phyloP scores from a whole-genome alignment of 2,888 invertebrate genomes.

The Lissocephala sabroskyi region DNA sequence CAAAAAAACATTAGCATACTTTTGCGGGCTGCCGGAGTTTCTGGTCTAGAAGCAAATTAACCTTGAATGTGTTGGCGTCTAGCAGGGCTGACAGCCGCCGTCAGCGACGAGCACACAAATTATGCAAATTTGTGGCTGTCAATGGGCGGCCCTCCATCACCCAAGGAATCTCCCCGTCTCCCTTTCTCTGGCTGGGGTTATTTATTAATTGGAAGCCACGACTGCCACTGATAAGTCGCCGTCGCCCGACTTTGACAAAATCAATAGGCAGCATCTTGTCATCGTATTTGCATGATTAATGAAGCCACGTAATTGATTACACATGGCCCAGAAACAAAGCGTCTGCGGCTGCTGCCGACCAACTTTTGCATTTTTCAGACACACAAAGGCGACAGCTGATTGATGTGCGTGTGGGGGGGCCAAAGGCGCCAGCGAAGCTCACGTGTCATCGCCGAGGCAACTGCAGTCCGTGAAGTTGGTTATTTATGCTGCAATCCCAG shows the following conservation, averaged over 20 bases:
- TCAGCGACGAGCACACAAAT: constrained; percentile 14
- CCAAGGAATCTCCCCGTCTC: no score
- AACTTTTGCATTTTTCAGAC: background rate
- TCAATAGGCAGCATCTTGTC: constrained; percentile 33
- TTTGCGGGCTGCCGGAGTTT: constrained; percentile 20
- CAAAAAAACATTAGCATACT: constrained; percentile 50
- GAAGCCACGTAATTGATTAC: constrained; percentile 57
- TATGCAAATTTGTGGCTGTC: constrained; percentile 46
- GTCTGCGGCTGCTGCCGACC: background rate
- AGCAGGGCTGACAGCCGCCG: no score
- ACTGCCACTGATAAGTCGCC: constrained; percentile 11
- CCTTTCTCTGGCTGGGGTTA: background rate
- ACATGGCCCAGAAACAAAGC: background rate
- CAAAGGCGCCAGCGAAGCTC: no score
- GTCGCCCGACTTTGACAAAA: constrained; percentile 22
- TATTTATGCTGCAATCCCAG: constrained; percentile 51
- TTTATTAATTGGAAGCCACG: constrained; percentile 39
- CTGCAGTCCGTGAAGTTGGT: no score
- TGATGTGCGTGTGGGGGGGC: background rate
- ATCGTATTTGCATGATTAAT: constrained; percentile 60
- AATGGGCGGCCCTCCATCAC: background rate
- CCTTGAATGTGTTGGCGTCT: constrained; percentile 40
- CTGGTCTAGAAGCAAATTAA: constrained; percentile 44
- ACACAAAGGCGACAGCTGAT: background rate
- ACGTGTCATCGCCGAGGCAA: no score